A percentile compares a stretch with the other conserved stretches of the same genome.
Conservation (phyloP, 2,888 invertebrate genomes). For the Philaethria dido region DNA sequence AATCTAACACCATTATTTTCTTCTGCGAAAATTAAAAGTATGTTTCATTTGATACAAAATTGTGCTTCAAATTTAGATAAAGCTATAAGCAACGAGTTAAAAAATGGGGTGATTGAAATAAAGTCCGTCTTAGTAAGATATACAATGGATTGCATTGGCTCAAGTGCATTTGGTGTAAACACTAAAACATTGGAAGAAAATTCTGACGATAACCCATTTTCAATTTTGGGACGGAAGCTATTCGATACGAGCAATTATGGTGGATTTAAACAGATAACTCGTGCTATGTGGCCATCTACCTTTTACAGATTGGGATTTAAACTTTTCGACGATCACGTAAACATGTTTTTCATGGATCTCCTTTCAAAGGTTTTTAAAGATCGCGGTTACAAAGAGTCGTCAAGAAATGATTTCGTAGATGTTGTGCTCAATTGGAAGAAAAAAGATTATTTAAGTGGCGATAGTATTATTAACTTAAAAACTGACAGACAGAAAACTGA, state of each 20-base stretch:
- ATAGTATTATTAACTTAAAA: slow-evolving; percentile 51
- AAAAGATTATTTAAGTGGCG: slow-evolving; percentile 54
- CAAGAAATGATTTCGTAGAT: slow-evolving; percentile 60
- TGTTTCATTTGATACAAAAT: slow-evolving; percentile 64
- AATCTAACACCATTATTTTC: slow-evolving; percentile 67
- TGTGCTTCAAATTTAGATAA: slow-evolving; percentile 51
- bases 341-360: slow-evolving; percentile 52
- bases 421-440: slow-evolving; percentile 54
- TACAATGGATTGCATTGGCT: slow-evolving; percentile 61
- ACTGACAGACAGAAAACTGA: slow-evolving; percentile 42
- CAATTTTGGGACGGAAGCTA: slow-evolving; percentile 50
- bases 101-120: slow-evolving; percentile 52
- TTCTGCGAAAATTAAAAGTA: slow-evolving; percentile 65
- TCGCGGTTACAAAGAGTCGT: slow-evolving; percentile 51
- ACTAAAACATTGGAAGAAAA: slow-evolving; percentile 52
- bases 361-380: slow-evolving; percentile 52
- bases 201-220: slow-evolving; percentile 52
- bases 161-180: slow-evolving; percentile 61
- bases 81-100: neutral
- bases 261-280: slow-evolving; percentile 49
- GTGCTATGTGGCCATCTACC: slow-evolving; percentile 57
- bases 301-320: slow-evolving; percentile 57
- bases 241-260: slow-evolving; percentile 49
- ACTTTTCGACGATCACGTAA: slow-evolving; percentile 47
- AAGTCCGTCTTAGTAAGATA: slow-evolving; percentile 52